Percentiles rank a stretch among this genome's conserved stretches.
Evolutionary conservation across 2,113 vertebrate genomes (phyloP).

Genomic region (Pteropus alecto): DNA sequence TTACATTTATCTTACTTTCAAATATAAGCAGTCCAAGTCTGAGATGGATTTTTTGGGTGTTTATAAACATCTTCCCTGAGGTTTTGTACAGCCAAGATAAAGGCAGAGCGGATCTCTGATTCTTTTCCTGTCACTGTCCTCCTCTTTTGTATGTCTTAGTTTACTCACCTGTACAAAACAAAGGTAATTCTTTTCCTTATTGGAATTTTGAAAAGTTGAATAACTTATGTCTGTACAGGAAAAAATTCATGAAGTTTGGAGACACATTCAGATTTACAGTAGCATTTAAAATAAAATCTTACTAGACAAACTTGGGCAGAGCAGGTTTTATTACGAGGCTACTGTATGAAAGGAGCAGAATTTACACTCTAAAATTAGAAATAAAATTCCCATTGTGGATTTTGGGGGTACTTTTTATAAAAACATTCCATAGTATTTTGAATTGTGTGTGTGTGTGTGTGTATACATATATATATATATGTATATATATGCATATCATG

Average conservation of each 20-base stretch:
- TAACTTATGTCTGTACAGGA: not conserved
- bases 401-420: not conserved
- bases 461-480: too few relatives aligned
- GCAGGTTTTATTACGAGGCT: not conserved
- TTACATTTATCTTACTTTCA: not conserved
- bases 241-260: not conserved
- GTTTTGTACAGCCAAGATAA: not conserved
- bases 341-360: not conserved
- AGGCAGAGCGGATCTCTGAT: not conserved
- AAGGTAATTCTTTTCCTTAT: not conserved
- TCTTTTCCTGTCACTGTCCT: not conserved
- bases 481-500: too few relatives aligned
- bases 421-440: not conserved
- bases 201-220: not conserved
- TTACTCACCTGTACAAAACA: not conserved
- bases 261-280: not conserved
- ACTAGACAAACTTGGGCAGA: not conserved
- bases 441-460: not conserved
- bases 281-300: conserved; percentile 6
- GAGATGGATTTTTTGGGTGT: not conserved
- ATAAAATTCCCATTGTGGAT: not conserved
- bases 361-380: not conserved
- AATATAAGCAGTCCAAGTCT: not conserved
- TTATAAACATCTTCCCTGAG: not conserved
- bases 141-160: not conserved